These are phyloP conservation scores for Ceyx cyanopectus DNA, from an alignment of 2,113 vertebrate species.

Conservation along the genomic window DNA sequence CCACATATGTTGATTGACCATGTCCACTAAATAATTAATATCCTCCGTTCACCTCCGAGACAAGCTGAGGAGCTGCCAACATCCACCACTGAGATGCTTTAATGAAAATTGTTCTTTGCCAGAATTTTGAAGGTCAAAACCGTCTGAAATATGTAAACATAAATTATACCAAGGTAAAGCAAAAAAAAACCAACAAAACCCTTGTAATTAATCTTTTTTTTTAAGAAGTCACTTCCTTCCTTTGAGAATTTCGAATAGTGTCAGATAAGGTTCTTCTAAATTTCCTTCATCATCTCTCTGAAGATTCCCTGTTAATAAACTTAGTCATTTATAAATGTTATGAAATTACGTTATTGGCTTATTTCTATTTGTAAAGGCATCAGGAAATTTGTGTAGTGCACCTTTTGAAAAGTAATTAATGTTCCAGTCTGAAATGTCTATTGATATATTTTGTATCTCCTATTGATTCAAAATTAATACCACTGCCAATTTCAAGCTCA, in stretches of 20 bases:
- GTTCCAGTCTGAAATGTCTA: slow-evolving; percentile 24
- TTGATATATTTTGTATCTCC: slow-evolving; percentile 8
- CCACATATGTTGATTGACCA: not conserved
- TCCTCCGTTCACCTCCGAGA: not conserved
- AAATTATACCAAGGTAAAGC: slow-evolving; percentile 8
- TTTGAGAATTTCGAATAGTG: slow-evolving; percentile 26
- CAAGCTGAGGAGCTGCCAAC: not conserved
- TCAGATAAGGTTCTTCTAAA: slow-evolving; percentile 6
- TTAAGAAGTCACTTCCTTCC: not conserved
- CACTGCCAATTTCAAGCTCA: not conserved
- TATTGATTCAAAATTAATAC: not conserved
- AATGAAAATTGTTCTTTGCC: slow-evolving; percentile 32
- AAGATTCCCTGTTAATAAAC: slow-evolving; percentile 66
- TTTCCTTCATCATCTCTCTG: slow-evolving; percentile 56
- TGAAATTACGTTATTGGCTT: slow-evolving; percentile 23
- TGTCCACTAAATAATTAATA: slow-evolving; percentile 10
- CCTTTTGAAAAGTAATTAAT: slow-evolving; percentile 51
- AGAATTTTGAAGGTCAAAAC: slow-evolving; percentile 47
- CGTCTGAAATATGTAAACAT: slow-evolving; percentile 12
- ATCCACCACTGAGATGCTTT: slow-evolving; percentile 14
- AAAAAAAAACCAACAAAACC: not conserved
- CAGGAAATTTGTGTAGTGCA: slow-evolving; percentile 13
- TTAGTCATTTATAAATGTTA: slow-evolving; percentile 43
- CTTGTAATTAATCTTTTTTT: slow-evolving; percentile 23
- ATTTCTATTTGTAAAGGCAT: slow-evolving; percentile 45